Evolutionary conservation across 2,888 invertebrate genomes (phyloP).

Genomic region (Stomorhina lunata): DNA sequence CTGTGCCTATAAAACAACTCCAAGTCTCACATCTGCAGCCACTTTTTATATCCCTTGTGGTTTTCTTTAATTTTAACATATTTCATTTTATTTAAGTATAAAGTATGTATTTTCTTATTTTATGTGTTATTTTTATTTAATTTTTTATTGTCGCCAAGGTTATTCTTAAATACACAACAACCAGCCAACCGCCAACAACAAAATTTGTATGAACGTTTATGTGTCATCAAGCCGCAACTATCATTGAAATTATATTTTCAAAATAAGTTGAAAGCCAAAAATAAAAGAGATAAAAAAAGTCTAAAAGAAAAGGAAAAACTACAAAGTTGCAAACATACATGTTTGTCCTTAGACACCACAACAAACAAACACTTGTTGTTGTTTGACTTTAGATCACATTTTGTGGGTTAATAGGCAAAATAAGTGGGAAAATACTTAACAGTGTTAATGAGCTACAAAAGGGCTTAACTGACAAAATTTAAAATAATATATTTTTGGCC

Average conservation of each 20-base stretch:
- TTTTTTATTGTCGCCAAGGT: conserved; percentile 44
- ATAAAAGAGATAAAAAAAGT: neutral
- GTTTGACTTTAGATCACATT: neutral
- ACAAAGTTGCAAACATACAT: neutral
- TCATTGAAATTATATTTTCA: conserved; percentile 33
- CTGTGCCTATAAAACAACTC: too few relatives aligned
- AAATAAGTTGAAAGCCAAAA: too few relatives aligned
- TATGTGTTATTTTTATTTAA: neutral
- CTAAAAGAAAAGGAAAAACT: neutral
- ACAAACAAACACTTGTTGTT: conserved; percentile 39
- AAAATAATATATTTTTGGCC: too few relatives aligned
- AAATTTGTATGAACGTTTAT: conserved; percentile 8
- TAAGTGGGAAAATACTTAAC: neutral
- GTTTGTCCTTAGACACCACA: neutral
- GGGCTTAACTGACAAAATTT: too few relatives aligned
- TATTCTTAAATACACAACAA: conserved; percentile 41
- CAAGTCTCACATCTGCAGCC: neutral
- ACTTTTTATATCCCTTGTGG: conserved; percentile 23
- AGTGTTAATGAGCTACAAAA: too few relatives aligned
- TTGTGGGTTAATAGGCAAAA: conserved; percentile 51
- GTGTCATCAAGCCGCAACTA: conserved; percentile 42
- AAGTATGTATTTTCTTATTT: neutral
- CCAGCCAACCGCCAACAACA: neutral
- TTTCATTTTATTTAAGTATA: neutral
- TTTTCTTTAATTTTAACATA: neutral